A percentile compares a stretch with the other conserved stretches of the same genome.
Evolutionary conservation across 2,888 invertebrate species (phyloP).

Genomic region (Dicycla oo): DNA sequence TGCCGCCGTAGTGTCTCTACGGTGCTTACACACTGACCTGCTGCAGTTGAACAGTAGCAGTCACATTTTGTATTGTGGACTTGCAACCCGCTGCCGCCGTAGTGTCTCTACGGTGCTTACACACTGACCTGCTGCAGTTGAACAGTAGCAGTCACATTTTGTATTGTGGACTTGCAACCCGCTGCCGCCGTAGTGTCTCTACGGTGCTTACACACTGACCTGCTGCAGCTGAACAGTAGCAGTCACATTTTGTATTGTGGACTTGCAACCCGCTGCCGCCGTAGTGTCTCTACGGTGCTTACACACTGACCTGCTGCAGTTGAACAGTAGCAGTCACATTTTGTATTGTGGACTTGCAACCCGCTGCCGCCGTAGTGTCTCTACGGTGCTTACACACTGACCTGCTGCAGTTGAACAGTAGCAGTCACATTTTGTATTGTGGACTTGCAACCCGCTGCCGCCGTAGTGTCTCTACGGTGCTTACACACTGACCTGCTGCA

Average conservation of each 20-base stretch:
- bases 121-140: background rate
- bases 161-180: constrained; percentile 19
- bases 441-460: constrained; percentile 9
- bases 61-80: constrained; percentile 27
- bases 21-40: background rate
- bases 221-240: background rate
- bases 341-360: constrained; percentile 20
- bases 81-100: constrained; percentile 12
- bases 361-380: constrained; percentile 5
- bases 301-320: background rate
- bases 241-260: constrained; percentile 24
- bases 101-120: constrained; percentile 6
- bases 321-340: constrained; percentile 8
- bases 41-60: background rate
- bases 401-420: background rate
- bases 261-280: constrained; percentile 14
- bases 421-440: constrained; percentile 26
- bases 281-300: constrained; percentile 9
- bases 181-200: constrained; percentile 15
- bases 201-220: background rate
- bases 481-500: background rate
- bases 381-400: constrained; percentile 10
- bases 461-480: constrained; percentile 8
- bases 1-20: constrained; percentile 14
- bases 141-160: constrained; percentile 10